Conservation (phyloP, 2,797 vertebrate species). For the Xenops minutus region DNA sequence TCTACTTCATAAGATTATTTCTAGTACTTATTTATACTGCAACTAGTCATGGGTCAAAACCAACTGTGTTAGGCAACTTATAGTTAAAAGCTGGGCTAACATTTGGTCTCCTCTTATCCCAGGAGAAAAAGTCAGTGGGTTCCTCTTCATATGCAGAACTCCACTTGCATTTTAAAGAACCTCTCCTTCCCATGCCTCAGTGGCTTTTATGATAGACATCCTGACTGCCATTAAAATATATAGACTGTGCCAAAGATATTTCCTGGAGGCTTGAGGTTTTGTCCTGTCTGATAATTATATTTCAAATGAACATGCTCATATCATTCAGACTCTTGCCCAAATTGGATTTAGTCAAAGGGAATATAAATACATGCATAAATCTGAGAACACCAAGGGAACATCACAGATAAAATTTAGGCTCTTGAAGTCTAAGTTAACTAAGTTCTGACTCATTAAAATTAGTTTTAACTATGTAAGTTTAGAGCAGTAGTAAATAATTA, state of each 20-base stretch:
- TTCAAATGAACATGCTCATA: neutral
- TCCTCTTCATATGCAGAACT: neutral
- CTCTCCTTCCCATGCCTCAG: neutral
- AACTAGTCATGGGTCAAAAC: neutral
- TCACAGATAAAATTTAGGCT: neutral
- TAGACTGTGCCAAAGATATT: neutral
- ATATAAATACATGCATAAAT: neutral
- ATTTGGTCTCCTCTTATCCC: neutral
- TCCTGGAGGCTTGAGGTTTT: neutral
- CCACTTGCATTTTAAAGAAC: neutral
- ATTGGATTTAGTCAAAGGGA: neutral
- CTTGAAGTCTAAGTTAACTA: neutral
- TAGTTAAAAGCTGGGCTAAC: neutral
- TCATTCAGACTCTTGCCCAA: neutral
- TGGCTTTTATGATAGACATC: neutral
- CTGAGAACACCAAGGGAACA: neutral
- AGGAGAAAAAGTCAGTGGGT: neutral
- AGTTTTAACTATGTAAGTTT: neutral
- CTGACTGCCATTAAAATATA: neutral
- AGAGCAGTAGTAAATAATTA: conserved; percentile 19
- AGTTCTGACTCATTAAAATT: neutral
- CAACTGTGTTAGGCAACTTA: neutral
- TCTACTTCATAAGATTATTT: neutral
- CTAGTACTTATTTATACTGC: neutral
- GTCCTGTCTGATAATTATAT: neutral